Base-by-base conservation (phyloP, 1,140 invertebrate species). In the Lucilia cuprina region DNA sequence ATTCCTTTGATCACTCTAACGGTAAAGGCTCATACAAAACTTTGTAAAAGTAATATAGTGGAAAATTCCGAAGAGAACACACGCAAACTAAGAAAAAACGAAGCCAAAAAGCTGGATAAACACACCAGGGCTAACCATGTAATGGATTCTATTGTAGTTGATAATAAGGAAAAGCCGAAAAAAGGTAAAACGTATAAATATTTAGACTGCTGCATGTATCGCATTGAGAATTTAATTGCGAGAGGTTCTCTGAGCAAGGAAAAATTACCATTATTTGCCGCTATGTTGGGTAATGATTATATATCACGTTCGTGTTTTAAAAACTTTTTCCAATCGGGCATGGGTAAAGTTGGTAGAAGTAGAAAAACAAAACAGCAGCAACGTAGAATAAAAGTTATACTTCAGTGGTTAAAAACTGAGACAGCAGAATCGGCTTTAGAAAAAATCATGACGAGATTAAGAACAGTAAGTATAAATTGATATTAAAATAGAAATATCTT, bases 261-360 rank as follows among this genome's bases (percentile, higher is more conserved):
- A 14, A 90, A 95, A 50, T 88, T 98, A 65, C 96, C 97, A 3
- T 87, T 98, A 8, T 92, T 97, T 84, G 95, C 96, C n/a, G 94
- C 95, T 13, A 86, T 98, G 9, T 90, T 97, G 21, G 97, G 97
- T 4, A 98, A 98, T 92, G 97, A 98, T 92, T 98, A 96, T 91
- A 94, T 97, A n/a, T 92, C 94, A 70, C 92, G 92, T 74, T 92
- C 90, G 12, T 92, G 93, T 0, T 97, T 98, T 87, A 91, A 91
- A 13, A 93, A 94, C 74, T 96, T 98, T 88, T 95, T 95, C 90
- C 90, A 91, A 12, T 89, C 83, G 2, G 88, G 89, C 9, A 83
- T 97, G 47, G 95, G 94, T 87, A 90, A 95, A 70, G 95, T 94
- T 86, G 91, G 92, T 78, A 92, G 93, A 82, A 92, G 91, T 75